Percentiles rank a stretch among this genome's conserved stretches.
phyloP scores from a whole-genome alignment of 2,888 invertebrate species.

The Microctonus brassicae region DNA sequence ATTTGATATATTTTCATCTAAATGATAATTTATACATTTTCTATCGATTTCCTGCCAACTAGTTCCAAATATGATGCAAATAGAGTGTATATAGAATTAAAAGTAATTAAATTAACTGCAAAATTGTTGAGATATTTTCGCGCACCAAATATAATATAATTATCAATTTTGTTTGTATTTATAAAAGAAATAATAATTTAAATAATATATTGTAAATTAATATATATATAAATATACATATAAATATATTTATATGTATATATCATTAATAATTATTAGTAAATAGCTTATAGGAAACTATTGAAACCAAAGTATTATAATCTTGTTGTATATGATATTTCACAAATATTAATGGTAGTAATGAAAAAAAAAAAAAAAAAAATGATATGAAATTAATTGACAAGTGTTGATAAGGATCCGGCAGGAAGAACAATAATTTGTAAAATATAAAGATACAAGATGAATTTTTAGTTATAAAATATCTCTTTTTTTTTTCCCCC shows the following conservation, averaged over 20 bases:
- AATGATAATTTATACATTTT: slow-evolving; percentile 42
- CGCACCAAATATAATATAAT: neutral
- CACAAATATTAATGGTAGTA: neutral
- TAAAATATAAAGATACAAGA: slow-evolving; percentile 56
- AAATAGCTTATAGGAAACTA: neutral
- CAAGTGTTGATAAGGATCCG: slow-evolving; percentile 41
- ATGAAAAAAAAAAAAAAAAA: neutral
- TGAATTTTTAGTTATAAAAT: slow-evolving; percentile 11
- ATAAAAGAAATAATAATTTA: slow-evolving; percentile 33
- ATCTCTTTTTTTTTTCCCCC: neutral
- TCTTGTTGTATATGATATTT: slow-evolving; percentile 10
- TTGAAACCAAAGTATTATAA: neutral
- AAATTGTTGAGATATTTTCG: slow-evolving; percentile 14
- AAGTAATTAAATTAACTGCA: slow-evolving; percentile 5
- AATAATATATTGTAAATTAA: slow-evolving; percentile 32
- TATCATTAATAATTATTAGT: neutral
- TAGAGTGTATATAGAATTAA: slow-evolving; percentile 40
- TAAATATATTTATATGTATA: neutral
- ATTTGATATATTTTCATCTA: slow-evolving; percentile 26
- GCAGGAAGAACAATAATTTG: slow-evolving; percentile 55
- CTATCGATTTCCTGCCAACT: slow-evolving; percentile 43
- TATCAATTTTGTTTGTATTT: slow-evolving; percentile 37
- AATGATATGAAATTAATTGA: slow-evolving; percentile 1
- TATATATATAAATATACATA: slow-evolving; percentile 35
- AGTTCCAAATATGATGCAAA: slow-evolving; percentile 43